Percentiles rank a stretch among this genome's conserved stretches.
Conservation (phyloP, 2,888 invertebrate genomes). For the Machimus atricapillus region DNA sequence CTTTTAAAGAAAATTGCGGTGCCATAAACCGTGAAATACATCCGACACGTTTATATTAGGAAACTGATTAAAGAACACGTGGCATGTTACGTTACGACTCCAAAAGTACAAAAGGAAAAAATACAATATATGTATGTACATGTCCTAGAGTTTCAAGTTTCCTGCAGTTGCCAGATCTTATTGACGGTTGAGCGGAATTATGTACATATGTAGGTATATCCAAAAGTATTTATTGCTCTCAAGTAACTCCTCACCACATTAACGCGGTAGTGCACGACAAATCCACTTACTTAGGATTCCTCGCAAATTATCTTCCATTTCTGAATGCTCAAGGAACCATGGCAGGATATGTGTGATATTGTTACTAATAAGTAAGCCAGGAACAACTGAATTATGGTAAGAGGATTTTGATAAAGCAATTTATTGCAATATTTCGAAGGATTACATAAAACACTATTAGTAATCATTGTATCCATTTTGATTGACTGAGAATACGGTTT, state of each 20-base stretch:
- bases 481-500: neutral
- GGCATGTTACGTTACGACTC: neutral
- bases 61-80: neutral
- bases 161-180: neutral
- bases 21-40: neutral
- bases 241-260: neutral
- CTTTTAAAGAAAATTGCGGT: neutral
- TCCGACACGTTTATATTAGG: neutral
- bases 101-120: neutral
- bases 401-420: neutral
- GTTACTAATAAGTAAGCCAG: neutral
- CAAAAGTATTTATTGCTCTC: neutral
- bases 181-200: neutral
- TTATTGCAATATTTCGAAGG: neutral
- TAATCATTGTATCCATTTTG: neutral
- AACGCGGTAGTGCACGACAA: neutral
- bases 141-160: neutral
- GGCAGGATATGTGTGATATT: neutral
- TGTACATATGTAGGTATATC: neutral
- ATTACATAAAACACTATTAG: neutral
- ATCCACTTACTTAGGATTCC: neutral
- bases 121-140: neutral
- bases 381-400: neutral
- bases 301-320: neutral
- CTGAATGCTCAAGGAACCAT: neutral